Evolutionary conservation across 2,888 invertebrate species (phyloP).

Genomic region (Lampropteryx suffumata): DNA sequence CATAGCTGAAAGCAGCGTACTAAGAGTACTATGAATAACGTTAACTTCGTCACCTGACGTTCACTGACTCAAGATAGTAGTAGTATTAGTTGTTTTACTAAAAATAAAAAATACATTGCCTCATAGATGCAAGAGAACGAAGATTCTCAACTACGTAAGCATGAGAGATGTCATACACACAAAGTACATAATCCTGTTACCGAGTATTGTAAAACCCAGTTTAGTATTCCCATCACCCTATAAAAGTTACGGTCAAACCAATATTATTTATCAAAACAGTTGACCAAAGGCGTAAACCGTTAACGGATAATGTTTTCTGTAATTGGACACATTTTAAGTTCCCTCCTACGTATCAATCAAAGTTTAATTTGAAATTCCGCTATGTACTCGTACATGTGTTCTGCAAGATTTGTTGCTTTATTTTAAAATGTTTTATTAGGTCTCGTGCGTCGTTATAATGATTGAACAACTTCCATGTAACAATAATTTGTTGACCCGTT

Average conservation of each 20-base stretch:
- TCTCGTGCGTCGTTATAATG: constrained; percentile 3
- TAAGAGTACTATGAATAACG: too few relatives aligned
- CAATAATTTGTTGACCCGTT: not conserved
- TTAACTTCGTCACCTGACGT: too few relatives aligned
- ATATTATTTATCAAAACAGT: constrained; percentile 46
- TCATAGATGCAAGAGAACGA: too few relatives aligned
- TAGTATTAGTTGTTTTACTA: too few relatives aligned
- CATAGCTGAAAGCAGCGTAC: too few relatives aligned
- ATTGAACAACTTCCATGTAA: constrained; percentile 6
- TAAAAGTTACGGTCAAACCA: constrained; percentile 27
- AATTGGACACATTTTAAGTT: constrained; percentile 54
- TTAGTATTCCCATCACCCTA: too few relatives aligned
- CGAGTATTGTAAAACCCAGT: too few relatives aligned
- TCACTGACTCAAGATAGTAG: too few relatives aligned
- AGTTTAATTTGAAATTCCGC: constrained; percentile 32
- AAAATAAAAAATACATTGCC: too few relatives aligned
- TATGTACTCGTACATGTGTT: constrained; percentile 30
- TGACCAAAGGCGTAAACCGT: constrained; percentile 45
- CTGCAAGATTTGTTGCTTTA: constrained; percentile 24
- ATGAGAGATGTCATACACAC: too few relatives aligned
- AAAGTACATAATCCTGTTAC: too few relatives aligned
- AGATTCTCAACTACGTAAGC: too few relatives aligned
- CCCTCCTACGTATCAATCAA: constrained; percentile 51
- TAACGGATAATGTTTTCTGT: constrained; percentile 51
- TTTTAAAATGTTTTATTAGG: constrained; percentile 23